These are phyloP conservation scores for Cartodere bifasciata DNA, from an alignment of 2,888 invertebrate genomes.

Conservation along the genomic window DNA sequence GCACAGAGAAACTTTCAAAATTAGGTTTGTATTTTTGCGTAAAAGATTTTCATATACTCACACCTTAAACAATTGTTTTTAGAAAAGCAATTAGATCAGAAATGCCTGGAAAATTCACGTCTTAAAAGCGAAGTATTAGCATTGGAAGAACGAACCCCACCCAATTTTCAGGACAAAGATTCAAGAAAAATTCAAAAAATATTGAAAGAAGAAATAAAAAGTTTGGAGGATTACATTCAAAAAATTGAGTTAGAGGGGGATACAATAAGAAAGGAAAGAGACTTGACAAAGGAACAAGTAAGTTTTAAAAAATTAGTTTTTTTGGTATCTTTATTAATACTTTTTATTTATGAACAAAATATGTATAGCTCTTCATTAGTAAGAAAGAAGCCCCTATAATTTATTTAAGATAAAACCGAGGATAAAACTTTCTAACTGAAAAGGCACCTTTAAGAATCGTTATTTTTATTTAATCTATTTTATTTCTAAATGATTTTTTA, in stretches of 20 bases:
- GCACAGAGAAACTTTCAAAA: slow-evolving; percentile 40
- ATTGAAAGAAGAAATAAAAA: slow-evolving; percentile 38
- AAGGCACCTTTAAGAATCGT: too few species aligned
- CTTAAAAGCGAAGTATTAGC: slow-evolving; percentile 27
- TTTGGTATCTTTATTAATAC: too few species aligned
- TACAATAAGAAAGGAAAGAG: slow-evolving; percentile 41
- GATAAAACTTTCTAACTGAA: too few species aligned
- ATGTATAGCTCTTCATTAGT: too few species aligned
- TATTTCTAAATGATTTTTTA: background rate
- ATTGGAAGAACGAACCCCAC: slow-evolving; percentile 24
- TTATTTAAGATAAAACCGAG: too few species aligned
- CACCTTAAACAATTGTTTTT: slow-evolving; percentile 10
- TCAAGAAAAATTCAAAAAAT: slow-evolving; percentile 24
- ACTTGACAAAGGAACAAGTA: slow-evolving; percentile 35
- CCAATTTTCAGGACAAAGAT: slow-evolving; percentile 26
- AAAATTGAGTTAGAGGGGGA: slow-evolving; percentile 40
- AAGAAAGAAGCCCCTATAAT: too few species aligned
- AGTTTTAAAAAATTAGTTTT: slow-evolving; percentile 6
- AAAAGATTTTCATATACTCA: background rate
- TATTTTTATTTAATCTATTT: slow-evolving; percentile 20
- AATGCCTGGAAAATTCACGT: slow-evolving; percentile 30
- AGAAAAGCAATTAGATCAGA: slow-evolving; percentile 32
- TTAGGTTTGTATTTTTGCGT: slow-evolving; percentile 30
- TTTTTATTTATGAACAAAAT: too few species aligned
- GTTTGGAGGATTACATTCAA: slow-evolving; percentile 40